These are phyloP conservation scores for Calliphora vomitoria DNA, from an alignment of 2,888 invertebrate genomes.

Conservation along the genomic window DNA sequence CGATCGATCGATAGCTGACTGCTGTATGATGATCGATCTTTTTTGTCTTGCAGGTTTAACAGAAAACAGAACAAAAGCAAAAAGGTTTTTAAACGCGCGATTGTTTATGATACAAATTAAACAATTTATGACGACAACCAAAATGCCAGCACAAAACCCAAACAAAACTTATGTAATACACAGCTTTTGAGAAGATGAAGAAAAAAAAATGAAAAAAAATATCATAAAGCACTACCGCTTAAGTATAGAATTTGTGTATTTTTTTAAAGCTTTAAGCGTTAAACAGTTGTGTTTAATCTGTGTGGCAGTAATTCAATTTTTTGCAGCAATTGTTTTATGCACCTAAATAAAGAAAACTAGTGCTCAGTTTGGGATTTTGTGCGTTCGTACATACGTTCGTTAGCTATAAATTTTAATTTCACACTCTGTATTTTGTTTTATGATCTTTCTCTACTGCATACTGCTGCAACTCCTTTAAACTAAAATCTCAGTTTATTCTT, in stretches of 20 bases:
- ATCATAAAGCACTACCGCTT: slow-evolving; percentile 69
- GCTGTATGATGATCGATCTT: slow-evolving; percentile 82
- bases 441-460: slow-evolving; percentile 34
- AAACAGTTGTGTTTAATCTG: slow-evolving; percentile 70
- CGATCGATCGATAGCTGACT: slow-evolving; percentile 74
- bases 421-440: slow-evolving; percentile 74
- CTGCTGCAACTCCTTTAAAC: slow-evolving; percentile 17
- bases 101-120: slow-evolving; percentile 85
- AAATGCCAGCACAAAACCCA: slow-evolving; percentile 73
- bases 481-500: slow-evolving; percentile 30
- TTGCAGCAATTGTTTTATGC: slow-evolving; percentile 54
- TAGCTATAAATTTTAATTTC: slow-evolving; percentile 80
- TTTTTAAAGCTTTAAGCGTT: slow-evolving; percentile 62
- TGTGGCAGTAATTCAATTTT: slow-evolving; percentile 71
- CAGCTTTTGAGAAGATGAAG: slow-evolving; percentile 31
- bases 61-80: background rate
- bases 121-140: slow-evolving; percentile 84
- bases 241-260: slow-evolving; percentile 47
- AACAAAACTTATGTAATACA: slow-evolving; percentile 61
- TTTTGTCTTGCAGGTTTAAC: slow-evolving; percentile 81
- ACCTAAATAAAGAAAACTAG: slow-evolving; percentile 15
- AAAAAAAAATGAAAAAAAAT: slow-evolving; percentile 29
- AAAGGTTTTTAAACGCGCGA: slow-evolving; percentile 82
- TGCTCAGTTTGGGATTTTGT: slow-evolving; percentile 41
- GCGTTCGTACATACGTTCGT: slow-evolving; percentile 29